Conservation (phyloP, 2,888 invertebrate species). For the Calameuta filiformis region DNA sequence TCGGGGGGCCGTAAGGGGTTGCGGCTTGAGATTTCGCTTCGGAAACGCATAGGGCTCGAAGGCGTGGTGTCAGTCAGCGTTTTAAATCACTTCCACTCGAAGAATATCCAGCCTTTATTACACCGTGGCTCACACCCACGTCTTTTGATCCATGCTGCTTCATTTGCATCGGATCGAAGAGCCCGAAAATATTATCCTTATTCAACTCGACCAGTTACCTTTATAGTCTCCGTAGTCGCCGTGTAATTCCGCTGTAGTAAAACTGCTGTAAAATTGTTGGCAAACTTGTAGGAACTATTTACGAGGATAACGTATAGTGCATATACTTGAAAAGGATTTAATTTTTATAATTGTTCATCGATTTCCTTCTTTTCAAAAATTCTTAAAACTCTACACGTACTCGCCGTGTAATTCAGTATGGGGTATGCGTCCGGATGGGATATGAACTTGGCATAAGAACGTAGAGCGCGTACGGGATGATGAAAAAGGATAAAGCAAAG, state of each 20-base stretch:
- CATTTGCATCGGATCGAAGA: background rate
- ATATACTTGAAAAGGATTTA: too few species aligned
- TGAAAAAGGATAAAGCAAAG: conserved; percentile 19
- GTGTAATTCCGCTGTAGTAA: too few species aligned
- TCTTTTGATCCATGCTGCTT: background rate
- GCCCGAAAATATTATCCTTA: background rate
- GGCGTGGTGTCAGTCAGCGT: conserved; percentile 53
- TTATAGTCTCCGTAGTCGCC: background rate
- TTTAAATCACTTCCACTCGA: conserved; percentile 60
- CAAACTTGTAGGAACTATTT: background rate
- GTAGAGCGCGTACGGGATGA: background rate
- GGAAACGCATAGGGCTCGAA: conserved; percentile 11
- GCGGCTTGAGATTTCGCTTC: conserved; percentile 39
- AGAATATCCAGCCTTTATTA: conserved; percentile 22
- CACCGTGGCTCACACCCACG: background rate
- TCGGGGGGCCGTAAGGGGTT: conserved; percentile 19
- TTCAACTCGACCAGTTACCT: background rate
- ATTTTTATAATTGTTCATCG: too few species aligned
- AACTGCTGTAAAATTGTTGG: too few species aligned
- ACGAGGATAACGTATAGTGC: too few species aligned
- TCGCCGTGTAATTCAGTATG: background rate
- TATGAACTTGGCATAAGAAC: background rate
- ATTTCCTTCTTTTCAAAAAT: too few species aligned
- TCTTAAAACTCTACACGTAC: background rate
- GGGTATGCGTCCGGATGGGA: background rate